Base-by-base conservation (phyloP, 2,797 vertebrate species). In the Phrynocephalus forsythii region DNA sequence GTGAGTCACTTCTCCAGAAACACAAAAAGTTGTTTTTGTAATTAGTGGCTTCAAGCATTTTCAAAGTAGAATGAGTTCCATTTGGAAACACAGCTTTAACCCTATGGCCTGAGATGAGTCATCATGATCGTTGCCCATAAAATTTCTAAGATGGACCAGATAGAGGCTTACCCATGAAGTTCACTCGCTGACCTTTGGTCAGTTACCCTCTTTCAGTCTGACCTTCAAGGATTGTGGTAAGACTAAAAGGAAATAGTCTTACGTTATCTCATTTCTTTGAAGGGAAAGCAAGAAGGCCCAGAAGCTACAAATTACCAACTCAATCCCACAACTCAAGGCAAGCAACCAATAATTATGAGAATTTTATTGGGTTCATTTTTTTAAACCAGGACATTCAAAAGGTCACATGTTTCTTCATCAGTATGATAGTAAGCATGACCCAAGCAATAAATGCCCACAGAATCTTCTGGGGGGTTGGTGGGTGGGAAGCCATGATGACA, bases 61-160 rank as follows among this genome's bases (percentile, higher is more conserved):
- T 66, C n/a, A 82, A 11, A 56, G 26, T 71, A 78, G 33, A 50
- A 76, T 72, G 71, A 67, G 24, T 67, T 52, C 48, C 16, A 18
- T n/a, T 87, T 84, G 72, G 66, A 79, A 90, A 75, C 33, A 33
- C 33, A 33, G 3, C 11, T 66, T 76, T 81, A 88, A 76, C 72
- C n/a, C 63, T 33, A 80, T 85, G 78, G 6, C 20, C 24, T 72
- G 28, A 50, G 82, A 22, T 75, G 63, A 76, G 30, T 10, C 18
- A 2, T 10, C 18, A 2, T 72, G 16, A 48, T 26, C 6, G n/a
- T 76, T 83, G 20, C 30, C n/a, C 60, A 48, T 44, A 72, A 8
- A 7, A 73, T 80, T 63, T 80, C 56, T 33, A 73, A 73, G 67
- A 63, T 16, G 52, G 73, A 48, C 7, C 15, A 76, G 38, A 76